Evolutionary conservation across 2,113 vertebrate species (phyloP), one percentile per base, ranked within the genome.

Genomic region (Colistium nudipinnis): DNA sequence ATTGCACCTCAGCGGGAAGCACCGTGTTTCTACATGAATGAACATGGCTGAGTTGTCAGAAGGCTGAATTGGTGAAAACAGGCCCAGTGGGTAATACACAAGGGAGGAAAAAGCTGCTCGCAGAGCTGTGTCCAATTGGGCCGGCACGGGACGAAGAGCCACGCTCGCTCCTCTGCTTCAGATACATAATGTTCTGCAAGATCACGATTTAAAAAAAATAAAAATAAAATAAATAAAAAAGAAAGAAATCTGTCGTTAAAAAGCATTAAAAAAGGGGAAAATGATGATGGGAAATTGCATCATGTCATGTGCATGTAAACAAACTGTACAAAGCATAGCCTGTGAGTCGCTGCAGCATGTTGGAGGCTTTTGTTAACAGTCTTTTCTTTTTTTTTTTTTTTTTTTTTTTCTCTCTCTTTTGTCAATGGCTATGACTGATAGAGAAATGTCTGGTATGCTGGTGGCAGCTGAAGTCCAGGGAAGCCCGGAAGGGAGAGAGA

Each of bases 381-480:
- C 85, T 74, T 70, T 47, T 76, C 65, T n/a, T n/a, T 31, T 8
- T 31, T 31, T 8, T 31, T 31, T 8, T 31, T 31, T 8, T 31
- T 31, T 8, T 31, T 44, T 19, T 4, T 70, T 62, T 70, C 55
- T 65, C 76, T 67, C 57, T 75, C 71, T 64, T 69, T 53, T 43
- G 70, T 85, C 78, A 53, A 68, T 70, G 76, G 72, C 66, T 81
- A 24, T 55, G 69, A 78, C 76, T 71, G 70, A 61, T 62, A 57
- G 62, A 85, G 74, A 81, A 80, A 85, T 78, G 83, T 87, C 81
- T 74, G 80, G 74, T 84, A 77, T 87, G 90, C 90, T 90, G 89
- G 88, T 90, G 81, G 81, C 64, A 62, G 80, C 76, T 75, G 62
- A 79, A 66, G 68, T 80, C 70, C 68, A 81, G 62, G 76, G 65